Evolutionary conservation across 2,113 vertebrate species (phyloP).

Genomic region (Lathamus discolor): DNA sequence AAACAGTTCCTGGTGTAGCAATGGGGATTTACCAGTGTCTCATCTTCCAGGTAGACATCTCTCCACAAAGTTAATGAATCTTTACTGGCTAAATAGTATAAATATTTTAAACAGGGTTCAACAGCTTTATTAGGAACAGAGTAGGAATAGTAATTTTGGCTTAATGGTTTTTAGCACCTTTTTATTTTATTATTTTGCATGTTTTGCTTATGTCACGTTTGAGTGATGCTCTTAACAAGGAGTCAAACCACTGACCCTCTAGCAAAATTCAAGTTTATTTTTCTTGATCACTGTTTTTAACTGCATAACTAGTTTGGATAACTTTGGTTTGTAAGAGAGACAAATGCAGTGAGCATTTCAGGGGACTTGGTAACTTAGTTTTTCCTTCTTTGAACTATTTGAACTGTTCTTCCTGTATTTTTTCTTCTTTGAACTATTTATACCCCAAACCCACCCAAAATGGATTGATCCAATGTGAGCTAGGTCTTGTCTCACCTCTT

Average conservation of each 20-base stretch:
- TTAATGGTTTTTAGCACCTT: neutral
- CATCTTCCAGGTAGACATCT: neutral
- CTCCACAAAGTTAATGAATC: neutral
- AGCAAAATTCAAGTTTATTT: neutral
- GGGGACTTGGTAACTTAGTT: neutral
- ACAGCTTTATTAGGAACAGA: neutral
- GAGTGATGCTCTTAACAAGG: neutral
- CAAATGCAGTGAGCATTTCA: neutral
- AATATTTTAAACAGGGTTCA: neutral
- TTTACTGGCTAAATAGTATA: neutral
- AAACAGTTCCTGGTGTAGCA: conserved; percentile 2
- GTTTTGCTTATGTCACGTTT: neutral
- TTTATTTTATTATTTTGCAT: neutral
- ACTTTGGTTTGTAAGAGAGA: neutral
- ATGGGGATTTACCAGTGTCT: neutral
- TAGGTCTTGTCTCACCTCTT: neutral
- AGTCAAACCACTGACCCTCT: neutral
- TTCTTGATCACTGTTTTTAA: neutral
- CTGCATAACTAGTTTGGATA: neutral
- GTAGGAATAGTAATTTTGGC: neutral
- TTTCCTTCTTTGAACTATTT: neutral
- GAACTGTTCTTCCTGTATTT: neutral
- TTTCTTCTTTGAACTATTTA: neutral
- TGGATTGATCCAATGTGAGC: neutral
- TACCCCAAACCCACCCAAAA: neutral